phyloP scores from a whole-genome alignment of 2,797 vertebrate species.

The Cossypha polioptera region DNA sequence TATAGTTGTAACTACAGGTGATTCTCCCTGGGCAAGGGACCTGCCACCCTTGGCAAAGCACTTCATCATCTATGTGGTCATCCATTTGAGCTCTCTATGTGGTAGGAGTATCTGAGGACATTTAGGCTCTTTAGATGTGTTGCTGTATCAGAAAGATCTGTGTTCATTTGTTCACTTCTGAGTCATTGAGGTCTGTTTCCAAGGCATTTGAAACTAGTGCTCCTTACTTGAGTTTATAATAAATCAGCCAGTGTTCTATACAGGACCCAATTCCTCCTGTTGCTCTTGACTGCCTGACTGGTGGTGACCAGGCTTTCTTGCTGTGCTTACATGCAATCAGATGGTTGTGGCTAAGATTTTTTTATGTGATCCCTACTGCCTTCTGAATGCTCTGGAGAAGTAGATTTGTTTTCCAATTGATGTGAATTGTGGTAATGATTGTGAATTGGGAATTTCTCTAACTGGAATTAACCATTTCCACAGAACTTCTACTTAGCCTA shows the following conservation, averaged over 20 bases:
- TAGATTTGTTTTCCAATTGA: not conserved
- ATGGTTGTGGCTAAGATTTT: not conserved
- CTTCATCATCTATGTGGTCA: accelerated
- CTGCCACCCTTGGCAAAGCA: not conserved
- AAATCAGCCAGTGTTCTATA: not conserved
- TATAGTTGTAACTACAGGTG: not conserved
- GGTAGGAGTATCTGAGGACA: not conserved
- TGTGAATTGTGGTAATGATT: not conserved
- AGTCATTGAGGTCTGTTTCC: not conserved
- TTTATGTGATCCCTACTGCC: not conserved
- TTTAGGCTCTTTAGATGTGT: not conserved
- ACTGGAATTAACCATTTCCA: not conserved
- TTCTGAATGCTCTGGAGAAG: not conserved
- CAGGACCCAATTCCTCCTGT: not conserved
- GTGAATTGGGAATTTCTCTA: not conserved
- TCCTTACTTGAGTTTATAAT: not conserved
- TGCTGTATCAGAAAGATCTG: not conserved
- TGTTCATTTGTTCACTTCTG: not conserved
- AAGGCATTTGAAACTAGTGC: not conserved
- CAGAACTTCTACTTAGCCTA: not conserved
- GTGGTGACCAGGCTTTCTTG: not conserved
- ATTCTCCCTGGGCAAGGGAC: not conserved
- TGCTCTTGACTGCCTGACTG: not conserved
- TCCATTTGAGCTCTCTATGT: not conserved
- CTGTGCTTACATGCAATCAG: not conserved